Base-by-base conservation (phyloP, 2,888 invertebrate genomes). In the Falcaria lacertinaria region DNA sequence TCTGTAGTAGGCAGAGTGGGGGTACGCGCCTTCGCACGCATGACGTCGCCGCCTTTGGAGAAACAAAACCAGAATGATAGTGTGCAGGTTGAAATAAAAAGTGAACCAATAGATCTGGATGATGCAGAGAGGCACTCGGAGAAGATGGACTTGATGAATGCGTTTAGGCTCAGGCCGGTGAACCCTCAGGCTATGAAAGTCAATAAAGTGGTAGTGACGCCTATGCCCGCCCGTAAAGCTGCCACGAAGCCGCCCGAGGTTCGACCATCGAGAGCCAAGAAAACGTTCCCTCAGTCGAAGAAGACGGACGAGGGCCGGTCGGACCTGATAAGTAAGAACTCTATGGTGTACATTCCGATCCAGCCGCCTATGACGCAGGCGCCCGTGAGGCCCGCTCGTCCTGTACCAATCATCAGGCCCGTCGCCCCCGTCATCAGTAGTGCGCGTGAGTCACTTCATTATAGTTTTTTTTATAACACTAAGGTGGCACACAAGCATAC, bases 261-360 rank as follows among this genome's bases (percentile, higher is more conserved):
- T 0, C 61, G 74, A 7, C 71, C n/a, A n/a, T n/a, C 80, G 1
- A 55, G 73, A 15, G 86, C 87, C 0, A 81, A 77, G 61, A 89
- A 89, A 52, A 73, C 84, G 1, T 87, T 87, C 51, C 86, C 87
- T 0, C 80, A 79, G 50, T 75, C 85, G 13, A 79, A 74, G 53
- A 82, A 82, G 50, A 50, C 69, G 0, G 80, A 76, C 2, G 87
- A 88, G 0, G 73, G 73, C 0, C 57, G 80, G 1, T 78, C 83
- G 13, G 87, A 86, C 40, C 49, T 88, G 44, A 84, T 79, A 41
- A 71, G 79, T 15, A 88, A 89, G 60, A 88, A 89, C 56, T 82
- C 86, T 0, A 89, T 89, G 89, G 89, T 89, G 48, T 89, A 89
- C 47, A 89, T 89, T 13, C 89, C 89, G 0, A 87, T 88, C 17